Evolutionary conservation across 2,113 vertebrate species (phyloP), one percentile per base, ranked within the genome.

Genomic region (Onychorhynchus coronatus): DNA sequence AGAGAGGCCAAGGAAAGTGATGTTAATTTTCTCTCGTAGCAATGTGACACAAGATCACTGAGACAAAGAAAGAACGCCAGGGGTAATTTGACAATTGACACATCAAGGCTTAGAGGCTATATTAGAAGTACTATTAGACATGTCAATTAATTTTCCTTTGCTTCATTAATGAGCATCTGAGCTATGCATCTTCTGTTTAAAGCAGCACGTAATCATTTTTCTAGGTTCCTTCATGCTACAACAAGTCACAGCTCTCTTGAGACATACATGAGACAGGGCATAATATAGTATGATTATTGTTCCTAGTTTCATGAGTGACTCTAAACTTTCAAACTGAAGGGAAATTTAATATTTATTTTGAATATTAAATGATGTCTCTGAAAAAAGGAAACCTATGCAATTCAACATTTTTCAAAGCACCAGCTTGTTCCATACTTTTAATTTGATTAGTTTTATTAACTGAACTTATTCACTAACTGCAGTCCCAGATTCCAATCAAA

Each of bases 111-210:
- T 85, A 96, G 53, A 91, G 83, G 86, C 65, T 91, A 85, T 95
- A 93, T 93, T 91, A 91, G 93, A 95, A 93, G 73, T 87, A 87
- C 78, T 91, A 84, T 92, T 96, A 89, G 91, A 85, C 91, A 71
- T 88, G 68, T 94, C 79, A 87, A 91, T 96, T 96, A 95, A 92
- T 94, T 95, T 97, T 94, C 50, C 70, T 96, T 93, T 96, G 86
- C 88, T 61, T 94, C 93, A 88, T 96, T 93, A 92, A 96, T 79
- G 81, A 95, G 80, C 83, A 82, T 95, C 86, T 95, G 92, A 95
- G 86, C 82, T 65, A 62, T 71, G 72, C 87, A 95, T 83, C 91
- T 93, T 85, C 67, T 76, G 75, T 91, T 89, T 92, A 88, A 97
- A 95, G 91, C 63, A 92, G 83, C 72, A 93, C 93, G 94, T 68